phyloP scores from a whole-genome alignment of 1,140 invertebrate genomes.

The Drosophila orosa region DNA sequence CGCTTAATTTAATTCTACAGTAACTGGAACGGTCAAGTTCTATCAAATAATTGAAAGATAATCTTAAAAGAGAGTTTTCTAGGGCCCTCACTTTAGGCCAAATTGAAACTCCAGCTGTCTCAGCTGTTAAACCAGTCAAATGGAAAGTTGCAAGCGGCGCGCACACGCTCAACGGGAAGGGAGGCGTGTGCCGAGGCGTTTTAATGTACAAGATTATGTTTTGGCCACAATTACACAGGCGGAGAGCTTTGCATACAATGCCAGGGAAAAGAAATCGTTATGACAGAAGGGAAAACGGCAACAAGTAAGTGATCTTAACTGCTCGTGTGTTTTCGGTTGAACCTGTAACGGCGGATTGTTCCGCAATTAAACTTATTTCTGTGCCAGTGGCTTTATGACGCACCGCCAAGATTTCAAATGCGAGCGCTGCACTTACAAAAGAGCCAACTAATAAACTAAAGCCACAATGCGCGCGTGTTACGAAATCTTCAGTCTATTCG shows the following conservation, averaged over 20 bases:
- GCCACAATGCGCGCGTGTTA: constrained; percentile 62
- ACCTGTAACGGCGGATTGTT: constrained; percentile 2
- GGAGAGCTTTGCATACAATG: constrained; percentile 23
- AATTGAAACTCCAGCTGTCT: constrained; percentile 38
- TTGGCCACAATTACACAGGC: constrained; percentile 9
- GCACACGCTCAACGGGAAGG: constrained; percentile 15
- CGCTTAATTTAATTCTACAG: background rate
- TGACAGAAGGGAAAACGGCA: constrained; percentile 9
- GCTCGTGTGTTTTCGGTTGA: background rate
- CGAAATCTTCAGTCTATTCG: constrained; percentile 32
- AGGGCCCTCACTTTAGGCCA: constrained; percentile 10
- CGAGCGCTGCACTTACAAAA: background rate
- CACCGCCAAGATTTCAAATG: constrained; percentile 14
- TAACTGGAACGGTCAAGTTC: background rate
- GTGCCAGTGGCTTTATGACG: constrained; percentile 14
- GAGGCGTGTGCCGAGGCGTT: constrained; percentile 49
- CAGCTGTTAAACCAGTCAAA: constrained; percentile 58
- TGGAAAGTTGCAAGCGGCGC: constrained; percentile 57
- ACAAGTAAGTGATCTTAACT: constrained; percentile 11
- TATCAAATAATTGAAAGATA: background rate
- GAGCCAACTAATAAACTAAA: constrained; percentile 15
- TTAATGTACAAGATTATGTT: constrained; percentile 40
- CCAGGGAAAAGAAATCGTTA: constrained; percentile 3
- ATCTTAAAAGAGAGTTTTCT: background rate
- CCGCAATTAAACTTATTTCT: constrained; percentile 13